Percentiles rank a stretch among this genome's conserved stretches.
Evolutionary conservation across 2,888 invertebrate genomes (phyloP).

Genomic region (Platerodrilus igneus): DNA sequence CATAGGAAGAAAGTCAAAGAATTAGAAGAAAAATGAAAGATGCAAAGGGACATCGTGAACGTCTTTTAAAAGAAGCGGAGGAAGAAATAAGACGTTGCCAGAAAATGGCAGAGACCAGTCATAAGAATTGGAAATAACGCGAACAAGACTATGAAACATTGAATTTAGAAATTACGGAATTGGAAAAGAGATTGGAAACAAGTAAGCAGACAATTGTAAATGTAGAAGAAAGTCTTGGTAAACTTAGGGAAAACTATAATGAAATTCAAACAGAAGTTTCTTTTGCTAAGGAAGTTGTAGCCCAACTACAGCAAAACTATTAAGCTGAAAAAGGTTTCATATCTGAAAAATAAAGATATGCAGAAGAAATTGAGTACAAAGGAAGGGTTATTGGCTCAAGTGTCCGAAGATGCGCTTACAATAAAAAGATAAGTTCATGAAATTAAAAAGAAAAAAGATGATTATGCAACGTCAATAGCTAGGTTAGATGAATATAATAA

Average conservation of each 20-base stretch:
- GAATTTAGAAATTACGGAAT: conserved; percentile 72
- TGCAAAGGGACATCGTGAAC: conserved; percentile 71
- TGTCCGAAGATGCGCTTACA: conserved; percentile 59
- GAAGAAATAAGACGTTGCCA: conserved; percentile 63
- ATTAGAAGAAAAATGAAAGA: conserved; percentile 71
- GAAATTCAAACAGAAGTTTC: conserved; percentile 49
- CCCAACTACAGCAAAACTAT: conserved; percentile 58
- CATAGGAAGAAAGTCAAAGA: conserved; percentile 56
- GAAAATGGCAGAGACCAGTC: conserved; percentile 67
- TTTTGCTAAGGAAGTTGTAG: conserved; percentile 52
- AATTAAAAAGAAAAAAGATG: conserved; percentile 59
- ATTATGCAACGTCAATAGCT: conserved; percentile 44
- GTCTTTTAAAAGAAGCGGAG: conserved; percentile 65
- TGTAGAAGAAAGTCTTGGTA: conserved; percentile 50
- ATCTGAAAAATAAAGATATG: conserved; percentile 64
- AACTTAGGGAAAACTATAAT: conserved; percentile 49
- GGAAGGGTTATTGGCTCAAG: conserved; percentile 60
- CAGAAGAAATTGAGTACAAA: conserved; percentile 57
- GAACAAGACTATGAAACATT: conserved; percentile 72
- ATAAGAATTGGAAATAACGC: conserved; percentile 68
- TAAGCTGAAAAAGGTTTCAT: conserved; percentile 64
- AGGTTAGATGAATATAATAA: no score
- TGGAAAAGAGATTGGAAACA: conserved; percentile 60
- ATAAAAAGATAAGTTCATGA: conserved; percentile 65
- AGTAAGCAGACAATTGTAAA: conserved; percentile 54